A percentile compares a stretch with the other conserved stretches of the same genome.
Conservation (phyloP, 2,888 invertebrate genomes). For the Mesorhabditis spiculigera region DNA sequence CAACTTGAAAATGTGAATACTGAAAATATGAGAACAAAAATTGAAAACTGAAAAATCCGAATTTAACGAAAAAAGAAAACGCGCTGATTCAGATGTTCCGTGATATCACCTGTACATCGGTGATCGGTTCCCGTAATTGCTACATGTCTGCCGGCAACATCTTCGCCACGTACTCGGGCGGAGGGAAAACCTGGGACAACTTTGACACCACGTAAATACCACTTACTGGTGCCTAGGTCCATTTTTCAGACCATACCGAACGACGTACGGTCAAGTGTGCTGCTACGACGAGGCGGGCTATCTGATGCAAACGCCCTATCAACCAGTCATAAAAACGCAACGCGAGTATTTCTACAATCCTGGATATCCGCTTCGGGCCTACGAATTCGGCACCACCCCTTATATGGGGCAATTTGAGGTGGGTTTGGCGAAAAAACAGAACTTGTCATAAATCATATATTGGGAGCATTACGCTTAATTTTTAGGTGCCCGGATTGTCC, state of each 20-base stretch:
- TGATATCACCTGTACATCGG: slow-evolving; percentile 72
- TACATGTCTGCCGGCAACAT: slow-evolving; percentile 57
- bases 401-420: slow-evolving; percentile 92
- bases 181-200: slow-evolving; percentile 31
- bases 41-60: neutral
- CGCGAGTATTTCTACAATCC: slow-evolving; percentile 49
- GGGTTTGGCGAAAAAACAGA: slow-evolving; percentile 2
- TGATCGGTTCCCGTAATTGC: slow-evolving; percentile 85
- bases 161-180: slow-evolving; percentile 48
- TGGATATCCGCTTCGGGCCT: slow-evolving; percentile 57
- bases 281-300: slow-evolving; percentile 89
- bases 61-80: too few relatives aligned
- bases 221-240: neutral
- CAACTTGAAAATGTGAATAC: too few relatives aligned
- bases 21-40: neutral
- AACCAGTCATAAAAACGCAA: slow-evolving; percentile 66
- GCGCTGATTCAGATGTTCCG: slow-evolving; percentile 38
- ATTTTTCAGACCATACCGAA: slow-evolving; percentile 48
- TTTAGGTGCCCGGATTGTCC: slow-evolving; percentile 79
- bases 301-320: slow-evolving; percentile 89
- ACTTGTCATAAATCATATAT: neutral
- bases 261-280: slow-evolving; percentile 79
- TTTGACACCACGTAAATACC: slow-evolving; percentile 25
- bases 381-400: slow-evolving; percentile 85
- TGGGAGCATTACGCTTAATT: neutral